Evolutionary conservation across 1,140 invertebrate genomes (phyloP).

Genomic region (Proales similis): DNA sequence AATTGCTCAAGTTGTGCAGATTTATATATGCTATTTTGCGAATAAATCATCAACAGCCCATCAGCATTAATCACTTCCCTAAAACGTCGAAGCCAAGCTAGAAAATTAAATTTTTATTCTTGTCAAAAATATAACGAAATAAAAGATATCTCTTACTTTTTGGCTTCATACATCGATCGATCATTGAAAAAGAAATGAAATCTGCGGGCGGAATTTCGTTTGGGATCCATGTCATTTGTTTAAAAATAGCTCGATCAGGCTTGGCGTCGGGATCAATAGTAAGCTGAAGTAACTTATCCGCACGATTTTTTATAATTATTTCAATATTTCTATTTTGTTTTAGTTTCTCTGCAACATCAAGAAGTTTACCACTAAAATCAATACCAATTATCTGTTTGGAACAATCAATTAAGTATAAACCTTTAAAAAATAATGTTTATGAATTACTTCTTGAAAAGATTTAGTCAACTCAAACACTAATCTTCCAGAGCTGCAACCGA

Average conservation of each 20-base stretch:
- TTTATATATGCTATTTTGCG: too few relatives aligned
- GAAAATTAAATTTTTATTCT: background rate
- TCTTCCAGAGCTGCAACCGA: slow-evolving; percentile 28
- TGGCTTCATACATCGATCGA: slow-evolving; percentile 9
- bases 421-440: background rate
- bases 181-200: slow-evolving; percentile 18
- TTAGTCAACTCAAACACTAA: slow-evolving; percentile 24
- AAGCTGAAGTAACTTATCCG: background rate
- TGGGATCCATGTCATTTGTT: slow-evolving; percentile 37
- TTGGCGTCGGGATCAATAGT: background rate
- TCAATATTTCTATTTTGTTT: background rate
- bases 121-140: too few relatives aligned
- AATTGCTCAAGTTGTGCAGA: too few relatives aligned
- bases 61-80: slow-evolving; percentile 11
- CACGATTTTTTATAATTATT: background rate
- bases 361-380: slow-evolving; percentile 29
- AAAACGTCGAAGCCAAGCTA: slow-evolving; percentile 20
- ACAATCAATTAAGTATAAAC: background rate
- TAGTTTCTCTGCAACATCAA: slow-evolving; percentile 23
- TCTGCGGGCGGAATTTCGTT: slow-evolving; percentile 35
- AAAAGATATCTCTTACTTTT: slow-evolving; percentile 1
- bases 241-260: slow-evolving; percentile 1
- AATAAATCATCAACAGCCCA: slow-evolving; percentile 17
- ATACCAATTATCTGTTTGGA: background rate
- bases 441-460: slow-evolving; percentile 15